Base-by-base conservation (phyloP, 2,888 invertebrate species). In the Meteorus colon region DNA sequence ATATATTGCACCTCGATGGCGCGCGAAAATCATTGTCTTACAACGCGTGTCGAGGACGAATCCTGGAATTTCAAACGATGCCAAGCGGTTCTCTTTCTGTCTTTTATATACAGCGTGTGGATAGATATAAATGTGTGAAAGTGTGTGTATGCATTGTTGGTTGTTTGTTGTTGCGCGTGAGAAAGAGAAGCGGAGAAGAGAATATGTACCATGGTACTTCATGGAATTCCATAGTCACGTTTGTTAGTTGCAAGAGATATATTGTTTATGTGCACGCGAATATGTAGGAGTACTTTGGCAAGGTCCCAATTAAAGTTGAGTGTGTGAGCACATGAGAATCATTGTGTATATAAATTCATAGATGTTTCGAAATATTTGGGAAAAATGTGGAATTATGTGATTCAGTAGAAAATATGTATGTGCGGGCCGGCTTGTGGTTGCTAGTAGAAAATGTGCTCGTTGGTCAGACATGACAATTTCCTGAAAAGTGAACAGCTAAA, bases 141-240 rank as follows among this genome's bases (percentile, higher is more conserved):
- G 41, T 41, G 41, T 41, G 41, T 41, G 12, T 12, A 41, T 41
- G 41, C 41, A 41, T 41, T 41, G 41, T 41, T 41, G 41, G 4
- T 41, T 59, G 59, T 10, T 59, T 59, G 59, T 81, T 83, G 82
- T 78, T 81, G 80, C 82, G 82, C 82, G 81, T 68, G 60, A 83
- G 79, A 81, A 83, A 81, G 79, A 81, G 69, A 79, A 78, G 78
- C 78, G 78, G 82, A 79, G 76, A 73, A 78, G 77, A 76, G 74
- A 76, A 72, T 63, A 68, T 41, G 41, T 41, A 74, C 73, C 71
- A 62, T 72, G 72, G 77, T 65, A 68, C 79, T 82, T 81, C 80
- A 77, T 70, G 81, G 82, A 85, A 86, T 81, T 82, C 83, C 78
- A 81, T 41, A 41, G 82, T 84, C 84, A 83, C 84, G 84, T 84